Percentiles rank a stretch among this genome's conserved stretches.
These are phyloP conservation scores for Marisa cornuarietis DNA, from an alignment of 1,140 invertebrate species.

Conservation along the genomic window DNA sequence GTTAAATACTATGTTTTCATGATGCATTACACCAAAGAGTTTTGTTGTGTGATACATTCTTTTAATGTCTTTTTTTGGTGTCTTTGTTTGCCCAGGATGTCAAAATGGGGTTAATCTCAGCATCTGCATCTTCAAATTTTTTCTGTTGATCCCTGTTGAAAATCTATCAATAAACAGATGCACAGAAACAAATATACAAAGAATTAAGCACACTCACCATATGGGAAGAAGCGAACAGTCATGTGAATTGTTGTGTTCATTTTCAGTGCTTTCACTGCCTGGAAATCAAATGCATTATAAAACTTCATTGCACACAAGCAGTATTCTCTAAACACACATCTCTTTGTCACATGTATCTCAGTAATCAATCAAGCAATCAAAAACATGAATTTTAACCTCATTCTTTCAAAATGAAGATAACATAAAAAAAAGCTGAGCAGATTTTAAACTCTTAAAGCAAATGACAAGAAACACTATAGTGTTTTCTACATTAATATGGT, in stretches of 20 bases:
- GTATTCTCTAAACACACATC: too few relatives aligned
- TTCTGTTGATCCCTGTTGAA: not conserved
- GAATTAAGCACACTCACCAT: constrained; percentile 47
- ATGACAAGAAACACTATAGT: too few relatives aligned
- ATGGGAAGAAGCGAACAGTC: constrained; percentile 57
- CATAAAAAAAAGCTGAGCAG: too few relatives aligned
- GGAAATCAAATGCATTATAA: constrained; percentile 12
- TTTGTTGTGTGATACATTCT: not conserved
- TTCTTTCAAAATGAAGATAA: too few relatives aligned
- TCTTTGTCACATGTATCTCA: too few relatives aligned
- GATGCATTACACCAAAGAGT: not conserved
- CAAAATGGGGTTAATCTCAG: not conserved
- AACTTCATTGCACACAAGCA: too few relatives aligned
- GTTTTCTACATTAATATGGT: too few relatives aligned
- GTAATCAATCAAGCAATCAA: too few relatives aligned
- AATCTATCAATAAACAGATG: not conserved
- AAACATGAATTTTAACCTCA: too few relatives aligned
- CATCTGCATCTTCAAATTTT: not conserved
- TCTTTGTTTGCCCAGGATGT: not conserved
- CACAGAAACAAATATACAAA: not conserved
- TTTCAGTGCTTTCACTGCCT: constrained; percentile 61
- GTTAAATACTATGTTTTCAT: too few relatives aligned
- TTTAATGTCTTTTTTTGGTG: not conserved
- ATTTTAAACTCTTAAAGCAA: too few relatives aligned
- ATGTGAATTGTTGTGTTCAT: constrained; percentile 54